phyloP scores from a whole-genome alignment of 2,113 vertebrate species.

The Gyps fulvus region DNA sequence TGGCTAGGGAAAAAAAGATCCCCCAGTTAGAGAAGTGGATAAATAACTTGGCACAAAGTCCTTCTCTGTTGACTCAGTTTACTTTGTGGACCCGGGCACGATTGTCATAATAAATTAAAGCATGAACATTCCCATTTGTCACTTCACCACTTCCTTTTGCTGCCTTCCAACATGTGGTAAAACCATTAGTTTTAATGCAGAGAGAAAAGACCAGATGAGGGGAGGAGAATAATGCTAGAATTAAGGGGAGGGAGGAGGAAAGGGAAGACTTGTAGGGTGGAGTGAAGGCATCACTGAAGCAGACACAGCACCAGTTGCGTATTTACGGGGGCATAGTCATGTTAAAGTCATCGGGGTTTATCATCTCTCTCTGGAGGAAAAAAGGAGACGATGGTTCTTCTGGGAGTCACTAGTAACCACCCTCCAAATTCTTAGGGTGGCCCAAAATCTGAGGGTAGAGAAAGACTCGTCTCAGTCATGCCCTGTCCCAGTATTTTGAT shows the following conservation, averaged over 20 bases:
- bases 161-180: slow-evolving; percentile 43
- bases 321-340: fast-evolving
- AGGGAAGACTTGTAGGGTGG: neutral
- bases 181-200: neutral
- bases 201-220: neutral
- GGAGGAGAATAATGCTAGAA: neutral
- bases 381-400: neutral
- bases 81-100: slow-evolving; percentile 31
- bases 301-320: neutral
- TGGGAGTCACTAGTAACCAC: neutral
- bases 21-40: slow-evolving; percentile 37
- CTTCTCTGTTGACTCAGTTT: slow-evolving; percentile 63
- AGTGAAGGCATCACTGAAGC: neutral
- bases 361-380: neutral
- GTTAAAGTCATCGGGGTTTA: neutral
- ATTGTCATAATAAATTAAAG: slow-evolving; percentile 63
- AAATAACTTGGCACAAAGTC: slow-evolving; percentile 62
- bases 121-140: slow-evolving; percentile 60
- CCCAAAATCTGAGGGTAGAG: neutral
- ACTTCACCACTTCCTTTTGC: slow-evolving; percentile 60
- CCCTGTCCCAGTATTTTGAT: neutral
- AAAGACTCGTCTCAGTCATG: fast-evolving
- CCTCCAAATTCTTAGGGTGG: neutral
- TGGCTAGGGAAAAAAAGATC: slow-evolving; percentile 12
- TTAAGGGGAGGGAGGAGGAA: neutral